A percentile compares a stretch with the other conserved stretches of the same genome.
phyloP scores from a whole-genome alignment of 1,140 invertebrate genomes.

The Bradynema listronoti region DNA sequence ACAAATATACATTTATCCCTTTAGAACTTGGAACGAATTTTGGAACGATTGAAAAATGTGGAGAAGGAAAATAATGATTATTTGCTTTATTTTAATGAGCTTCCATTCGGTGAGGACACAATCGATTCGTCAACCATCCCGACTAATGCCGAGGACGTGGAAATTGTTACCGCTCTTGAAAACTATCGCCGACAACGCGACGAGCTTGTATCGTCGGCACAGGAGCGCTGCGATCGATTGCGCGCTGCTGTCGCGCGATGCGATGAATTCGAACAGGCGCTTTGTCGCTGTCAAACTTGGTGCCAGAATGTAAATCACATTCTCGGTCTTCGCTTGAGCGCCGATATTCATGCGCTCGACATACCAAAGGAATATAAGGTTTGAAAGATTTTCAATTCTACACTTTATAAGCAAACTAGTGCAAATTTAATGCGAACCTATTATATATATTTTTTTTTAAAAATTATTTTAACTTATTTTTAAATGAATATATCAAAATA shows the following conservation, averaged over 20 bases:
- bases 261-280: conserved; percentile 43
- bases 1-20: conserved; percentile 20
- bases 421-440: too few relatives aligned
- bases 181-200: background rate
- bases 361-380: conserved; percentile 55
- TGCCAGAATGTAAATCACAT: conserved; percentile 45
- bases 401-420: too few relatives aligned
- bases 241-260: conserved; percentile 38
- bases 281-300: conserved; percentile 49
- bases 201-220: conserved; percentile 16
- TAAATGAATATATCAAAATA: too few relatives aligned
- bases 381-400: too few relatives aligned
- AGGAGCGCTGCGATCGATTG: conserved; percentile 27
- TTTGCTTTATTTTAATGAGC: too few relatives aligned
- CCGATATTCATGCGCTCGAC: conserved; percentile 50
- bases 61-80: conserved; percentile 28
- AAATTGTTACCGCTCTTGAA: background rate
- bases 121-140: conserved; percentile 5
- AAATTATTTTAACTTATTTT: too few relatives aligned
- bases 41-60: conserved; percentile 26
- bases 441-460: too few relatives aligned
- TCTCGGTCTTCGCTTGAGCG: conserved; percentile 30
- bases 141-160: background rate
- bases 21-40: conserved; percentile 49
- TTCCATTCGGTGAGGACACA: background rate